Base-by-base conservation (phyloP, 2,888 invertebrate genomes). In the Aleiodes alternator region DNA sequence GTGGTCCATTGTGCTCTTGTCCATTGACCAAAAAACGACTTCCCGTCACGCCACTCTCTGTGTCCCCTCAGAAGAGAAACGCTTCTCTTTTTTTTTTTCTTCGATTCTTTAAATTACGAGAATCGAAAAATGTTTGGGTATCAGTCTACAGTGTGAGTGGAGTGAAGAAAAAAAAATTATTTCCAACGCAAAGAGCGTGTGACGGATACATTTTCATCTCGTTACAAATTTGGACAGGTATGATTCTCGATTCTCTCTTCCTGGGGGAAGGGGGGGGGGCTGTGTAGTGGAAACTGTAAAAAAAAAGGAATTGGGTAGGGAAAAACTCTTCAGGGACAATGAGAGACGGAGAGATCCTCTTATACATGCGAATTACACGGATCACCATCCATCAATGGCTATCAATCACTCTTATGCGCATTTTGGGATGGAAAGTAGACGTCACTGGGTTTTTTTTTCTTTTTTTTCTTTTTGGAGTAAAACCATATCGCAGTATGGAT, bases 341-440 rank as follows among this genome's bases (percentile, higher is more conserved):
- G 82, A 81, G 68, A 78, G 80, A 76, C 74, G 80, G 80, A 76
- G 53, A 82, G 82, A 83, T 85, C 84, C 84, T 83, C 84, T 84
- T 84, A 84, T 82, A 80, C 78, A 69, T 79, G 84, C 84, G 85
- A 89, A 85, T 88, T 86, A 87, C 83, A 88, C 84, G 88, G 88
- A 87, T 88, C 88, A 85, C 81, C 78, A 79, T 78, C 78, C 83
- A 79, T 81, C 81, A 89, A 89, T 88, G 81, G 81, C 87, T 83
- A 89, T 89, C 89, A 87, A 89, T 89, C 89, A 89, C 80, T 79
- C 75, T 50, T 73, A 64, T 66, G 76, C 64, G 73, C 48, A 56
- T 76, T 56, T 59, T 31, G 69, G 50, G 48, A 61, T 57, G 55
- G 75, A 64, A 73, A 76, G 69, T 76, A 57, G 72, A 72, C 64